Evolutionary conservation across 2,888 invertebrate genomes (phyloP).

Genomic region (Girardia tigrina): DNA sequence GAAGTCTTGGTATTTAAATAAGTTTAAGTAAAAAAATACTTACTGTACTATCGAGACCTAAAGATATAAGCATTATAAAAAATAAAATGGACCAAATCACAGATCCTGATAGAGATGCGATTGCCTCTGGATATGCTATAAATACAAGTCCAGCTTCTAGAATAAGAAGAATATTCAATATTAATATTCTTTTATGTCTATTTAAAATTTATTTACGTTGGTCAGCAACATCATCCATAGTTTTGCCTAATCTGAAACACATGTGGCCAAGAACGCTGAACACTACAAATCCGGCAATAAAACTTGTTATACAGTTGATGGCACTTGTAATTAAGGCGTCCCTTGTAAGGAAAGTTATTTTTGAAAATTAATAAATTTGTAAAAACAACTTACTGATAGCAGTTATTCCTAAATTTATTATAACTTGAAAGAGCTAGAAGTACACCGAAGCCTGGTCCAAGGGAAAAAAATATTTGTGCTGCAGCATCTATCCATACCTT

Average conservation of each 20-base stretch:
- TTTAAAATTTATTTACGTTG: slow-evolving; percentile 54
- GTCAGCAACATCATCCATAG: slow-evolving; percentile 69
- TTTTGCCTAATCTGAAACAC: slow-evolving; percentile 73
- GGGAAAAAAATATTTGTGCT: slow-evolving; percentile 78
- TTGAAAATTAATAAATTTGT: neutral
- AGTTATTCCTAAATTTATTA: slow-evolving; percentile 80
- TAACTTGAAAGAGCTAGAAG: slow-evolving; percentile 76
- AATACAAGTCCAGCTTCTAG: slow-evolving; percentile 73
- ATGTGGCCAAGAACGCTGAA: slow-evolving; percentile 55
- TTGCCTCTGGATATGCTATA: slow-evolving; percentile 85
- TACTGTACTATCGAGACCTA: slow-evolving; percentile 57
- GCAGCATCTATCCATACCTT: slow-evolving; percentile 85
- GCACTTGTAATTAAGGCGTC: slow-evolving; percentile 39
- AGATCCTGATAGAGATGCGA: slow-evolving; percentile 78
- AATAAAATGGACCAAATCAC: slow-evolving; percentile 89
- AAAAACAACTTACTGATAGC: slow-evolving; percentile 51
- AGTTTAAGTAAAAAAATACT: slow-evolving; percentile 36
- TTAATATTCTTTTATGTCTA: neutral
- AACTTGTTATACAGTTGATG: slow-evolving; percentile 39
- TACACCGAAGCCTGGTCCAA: slow-evolving; percentile 81
- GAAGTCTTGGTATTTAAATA: no score
- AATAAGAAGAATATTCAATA: neutral
- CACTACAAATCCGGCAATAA: slow-evolving; percentile 41
- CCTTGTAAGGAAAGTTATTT: slow-evolving; percentile 33
- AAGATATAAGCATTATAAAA: slow-evolving; percentile 83